A percentile compares a stretch with the other conserved stretches of the same genome.
Conservation (phyloP, 2,888 invertebrate genomes). For the Pyralis farinalis region DNA sequence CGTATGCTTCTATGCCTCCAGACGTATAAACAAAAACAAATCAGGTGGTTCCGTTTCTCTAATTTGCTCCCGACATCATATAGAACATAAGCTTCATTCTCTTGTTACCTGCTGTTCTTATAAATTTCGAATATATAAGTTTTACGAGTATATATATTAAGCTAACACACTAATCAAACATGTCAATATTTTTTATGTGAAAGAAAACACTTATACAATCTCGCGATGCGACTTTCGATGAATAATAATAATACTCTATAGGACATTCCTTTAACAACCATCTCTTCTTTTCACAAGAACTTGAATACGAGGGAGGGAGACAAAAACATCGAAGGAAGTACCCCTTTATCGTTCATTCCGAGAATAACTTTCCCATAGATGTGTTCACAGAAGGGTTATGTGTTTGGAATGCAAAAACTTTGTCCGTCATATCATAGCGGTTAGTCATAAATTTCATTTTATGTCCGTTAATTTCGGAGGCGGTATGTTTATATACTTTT, state of each 20-base stretch:
- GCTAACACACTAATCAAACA: constrained; percentile 2
- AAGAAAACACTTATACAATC: constrained; percentile 22
- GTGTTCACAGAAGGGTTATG: constrained; percentile 43
- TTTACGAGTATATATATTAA: no score
- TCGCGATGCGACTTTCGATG: constrained; percentile 49
- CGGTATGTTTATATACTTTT: not conserved
- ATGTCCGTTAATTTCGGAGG: constrained; percentile 2
- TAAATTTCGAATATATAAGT: no score
- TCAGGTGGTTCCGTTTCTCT: no score
- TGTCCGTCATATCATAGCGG: constrained; percentile 23
- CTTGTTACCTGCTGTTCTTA: no score
- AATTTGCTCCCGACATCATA: no score
- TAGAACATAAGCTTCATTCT: no score
- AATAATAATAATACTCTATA: constrained; percentile 64
- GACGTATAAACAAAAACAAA: no score
- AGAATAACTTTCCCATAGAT: constrained; percentile 77
- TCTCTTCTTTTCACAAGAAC: constrained; percentile 26
- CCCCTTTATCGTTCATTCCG: constrained; percentile 71
- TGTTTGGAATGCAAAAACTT: constrained; percentile 58
- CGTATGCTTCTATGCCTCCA: no score
- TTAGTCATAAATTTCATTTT: constrained; percentile 25
- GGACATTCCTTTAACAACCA: constrained; percentile 54
- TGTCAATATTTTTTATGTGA: constrained; percentile 13
- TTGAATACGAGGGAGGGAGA: constrained; percentile 30
- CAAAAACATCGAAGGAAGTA: constrained; percentile 45